Evolutionary conservation across 1,140 invertebrate genomes (phyloP).

Genomic region (Rhopalosiphum maidis): DNA sequence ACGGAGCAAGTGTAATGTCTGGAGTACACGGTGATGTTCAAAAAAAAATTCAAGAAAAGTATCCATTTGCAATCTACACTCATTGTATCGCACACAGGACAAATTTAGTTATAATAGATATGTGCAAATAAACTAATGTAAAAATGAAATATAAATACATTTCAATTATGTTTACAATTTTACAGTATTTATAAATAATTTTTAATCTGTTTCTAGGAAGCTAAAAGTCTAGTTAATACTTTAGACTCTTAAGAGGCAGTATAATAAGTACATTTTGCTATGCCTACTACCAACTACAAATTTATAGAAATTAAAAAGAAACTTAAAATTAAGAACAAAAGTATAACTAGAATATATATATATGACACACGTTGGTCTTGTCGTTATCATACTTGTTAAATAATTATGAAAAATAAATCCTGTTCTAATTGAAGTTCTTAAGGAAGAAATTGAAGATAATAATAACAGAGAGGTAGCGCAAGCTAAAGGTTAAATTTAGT

Average conservation of each 20-base stretch:
- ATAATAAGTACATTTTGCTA: constrained; percentile 9
- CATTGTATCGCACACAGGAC: constrained; percentile 47
- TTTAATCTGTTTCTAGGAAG: constrained; percentile 10
- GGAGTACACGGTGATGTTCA: constrained; percentile 31
- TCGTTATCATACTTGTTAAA: no score
- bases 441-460: no score
- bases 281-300: not conserved
- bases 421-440: no score
- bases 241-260: not conserved
- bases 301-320: not conserved
- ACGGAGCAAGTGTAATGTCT: constrained; percentile 58
- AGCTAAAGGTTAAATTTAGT: no score
- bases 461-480: no score
- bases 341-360: not conserved
- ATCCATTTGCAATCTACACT: constrained; percentile 58
- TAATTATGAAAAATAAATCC: no score
- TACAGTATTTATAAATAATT: not conserved
- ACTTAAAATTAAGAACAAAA: not conserved
- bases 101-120: constrained; percentile 21
- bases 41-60: constrained; percentile 51
- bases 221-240: not conserved
- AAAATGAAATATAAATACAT: constrained; percentile 6
- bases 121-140: constrained; percentile 6
- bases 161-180: not conserved
- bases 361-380: not conserved